Base-by-base conservation (phyloP, 2,113 vertebrate genomes). In the Xiphophorus maculatus region DNA sequence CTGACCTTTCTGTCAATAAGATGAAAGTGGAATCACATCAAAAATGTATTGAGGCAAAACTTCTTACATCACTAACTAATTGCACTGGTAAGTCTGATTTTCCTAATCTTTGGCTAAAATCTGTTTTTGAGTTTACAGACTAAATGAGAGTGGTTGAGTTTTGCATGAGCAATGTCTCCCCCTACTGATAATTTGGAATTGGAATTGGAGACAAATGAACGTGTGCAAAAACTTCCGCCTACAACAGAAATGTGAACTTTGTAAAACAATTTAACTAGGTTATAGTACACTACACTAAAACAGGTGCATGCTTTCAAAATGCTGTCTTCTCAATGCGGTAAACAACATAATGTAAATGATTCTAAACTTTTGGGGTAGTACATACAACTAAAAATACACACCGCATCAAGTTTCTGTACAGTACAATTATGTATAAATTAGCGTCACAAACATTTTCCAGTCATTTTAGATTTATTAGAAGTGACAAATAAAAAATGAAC, bases 151-250 rank as follows among this genome's bases (percentile, higher is more conserved):
- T 19, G 15, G 15, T 51, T 54, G 19, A 54, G 9, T 25, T 25
- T 14, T 63, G 29, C 30, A 63, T 48, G 60, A 73, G 60, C 70
- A 40, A 1, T 42, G 73, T 71, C 74, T 66, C 83, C 71, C 76
- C 69, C 83, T 87, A 4, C 58, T 62, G 73, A 69, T 33, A 9
- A 2, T 61, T 63, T 17, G 9, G 7, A 3, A 37, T 37, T 37
- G 10, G 28, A n/a, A n/a, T n/a, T 13, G 67, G 75, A 6, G 6
- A 11, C 62, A 28, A 44, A 19, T 15, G n/a, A 44, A 7, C 44
- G 17, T 51, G 44, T 15, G 19, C 25, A 33, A 33, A 33, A 7
- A 30, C 3, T 19, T 30, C 66, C 15, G 28, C 27, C 15, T 48
- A 25, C 17, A 54, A 3, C 2, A 54, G 15, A 54, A 54, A 22